Percentiles rank a stretch among this genome's conserved stretches.
Evolutionary conservation across 2,888 invertebrate species (phyloP).

Genomic region (Drosophila algonquin): DNA sequence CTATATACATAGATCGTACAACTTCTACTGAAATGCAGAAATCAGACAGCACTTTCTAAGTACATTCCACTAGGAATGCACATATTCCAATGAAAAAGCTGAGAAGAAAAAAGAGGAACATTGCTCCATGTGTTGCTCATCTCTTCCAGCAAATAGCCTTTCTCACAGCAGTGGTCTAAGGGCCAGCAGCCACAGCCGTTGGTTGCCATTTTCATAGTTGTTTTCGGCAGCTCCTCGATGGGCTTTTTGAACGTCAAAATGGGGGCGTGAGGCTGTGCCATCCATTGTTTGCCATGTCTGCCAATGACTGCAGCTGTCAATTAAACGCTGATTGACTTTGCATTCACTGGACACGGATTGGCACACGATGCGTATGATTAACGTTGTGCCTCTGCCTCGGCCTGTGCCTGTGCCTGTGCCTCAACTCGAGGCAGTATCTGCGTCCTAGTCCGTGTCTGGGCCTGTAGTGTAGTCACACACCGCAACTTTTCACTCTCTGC

Average conservation of each 20-base stretch:
- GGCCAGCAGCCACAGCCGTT: slow-evolving; percentile 24
- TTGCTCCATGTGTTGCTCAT: not conserved
- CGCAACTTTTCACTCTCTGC: slow-evolving; percentile 14
- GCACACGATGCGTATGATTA: slow-evolving; percentile 71
- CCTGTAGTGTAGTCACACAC: not conserved
- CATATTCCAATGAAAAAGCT: no score
- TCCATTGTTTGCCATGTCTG: slow-evolving; percentile 35
- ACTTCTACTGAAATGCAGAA: no score
- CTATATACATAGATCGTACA: no score
- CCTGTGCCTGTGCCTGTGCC: slow-evolving; percentile 5
- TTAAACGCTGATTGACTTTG: slow-evolving; percentile 76
- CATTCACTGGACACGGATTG: slow-evolving; percentile 49
- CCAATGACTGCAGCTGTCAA: slow-evolving; percentile 72
- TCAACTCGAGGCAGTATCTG: no score
- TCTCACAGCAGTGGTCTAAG: slow-evolving; percentile 10
- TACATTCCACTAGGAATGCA: no score
- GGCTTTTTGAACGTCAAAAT: not conserved
- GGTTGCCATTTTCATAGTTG: slow-evolving; percentile 37
- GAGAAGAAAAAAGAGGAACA: not conserved
- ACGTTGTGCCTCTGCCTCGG: slow-evolving; percentile 44
- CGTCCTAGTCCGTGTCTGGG: no score
- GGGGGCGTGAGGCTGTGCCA: not conserved
- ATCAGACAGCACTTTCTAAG: no score
- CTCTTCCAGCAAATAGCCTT: slow-evolving; percentile 23
- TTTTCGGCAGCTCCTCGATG: slow-evolving; percentile 13